phyloP scores from a whole-genome alignment of 2,113 vertebrate species.

The Syngnathoides biaculeatus region DNA sequence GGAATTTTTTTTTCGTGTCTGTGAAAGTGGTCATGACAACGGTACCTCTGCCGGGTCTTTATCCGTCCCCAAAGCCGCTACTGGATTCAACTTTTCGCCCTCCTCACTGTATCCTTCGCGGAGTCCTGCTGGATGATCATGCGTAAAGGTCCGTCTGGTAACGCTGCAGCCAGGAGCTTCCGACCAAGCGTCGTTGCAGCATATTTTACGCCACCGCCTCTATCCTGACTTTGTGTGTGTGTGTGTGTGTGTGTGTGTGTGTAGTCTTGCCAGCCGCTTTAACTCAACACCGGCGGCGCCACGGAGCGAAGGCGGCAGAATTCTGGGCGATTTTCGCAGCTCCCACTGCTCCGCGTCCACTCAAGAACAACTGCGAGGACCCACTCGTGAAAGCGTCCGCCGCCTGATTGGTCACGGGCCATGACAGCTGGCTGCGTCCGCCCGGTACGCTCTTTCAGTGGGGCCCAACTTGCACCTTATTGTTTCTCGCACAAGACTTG shows the following conservation, averaged over 20 bases:
- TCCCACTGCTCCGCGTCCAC: constrained; percentile 42
- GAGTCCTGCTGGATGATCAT: constrained; percentile 42
- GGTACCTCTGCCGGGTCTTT: constrained; percentile 64
- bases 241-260: neutral
- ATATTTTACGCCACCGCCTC: constrained; percentile 36
- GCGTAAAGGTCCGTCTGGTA: constrained; percentile 51
- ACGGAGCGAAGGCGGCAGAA: constrained; percentile 29
- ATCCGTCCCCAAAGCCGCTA: constrained; percentile 43
- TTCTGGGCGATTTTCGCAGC: constrained; percentile 28
- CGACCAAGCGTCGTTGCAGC: constrained; percentile 37
- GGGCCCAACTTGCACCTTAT: constrained; percentile 57
- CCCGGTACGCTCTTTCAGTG: constrained; percentile 54
- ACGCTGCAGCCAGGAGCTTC: constrained; percentile 35
- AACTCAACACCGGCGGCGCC: constrained; percentile 45
- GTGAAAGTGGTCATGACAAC: constrained; percentile 17
- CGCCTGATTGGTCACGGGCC: constrained; percentile 67
- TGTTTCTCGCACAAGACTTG: constrained; percentile 67
- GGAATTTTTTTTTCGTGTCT: too few relatives aligned
- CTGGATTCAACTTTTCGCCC: constrained; percentile 51
- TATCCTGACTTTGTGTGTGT: constrained; percentile 35
- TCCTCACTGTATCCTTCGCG: constrained; percentile 55
- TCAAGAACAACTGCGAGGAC: constrained; percentile 53
- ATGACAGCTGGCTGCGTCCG: constrained; percentile 66
- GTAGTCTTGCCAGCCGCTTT: constrained; percentile 14
- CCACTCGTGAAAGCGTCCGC: constrained; percentile 53